phyloP scores from a whole-genome alignment of 2,888 invertebrate genomes.

The Trichogramma dendrolimi region DNA sequence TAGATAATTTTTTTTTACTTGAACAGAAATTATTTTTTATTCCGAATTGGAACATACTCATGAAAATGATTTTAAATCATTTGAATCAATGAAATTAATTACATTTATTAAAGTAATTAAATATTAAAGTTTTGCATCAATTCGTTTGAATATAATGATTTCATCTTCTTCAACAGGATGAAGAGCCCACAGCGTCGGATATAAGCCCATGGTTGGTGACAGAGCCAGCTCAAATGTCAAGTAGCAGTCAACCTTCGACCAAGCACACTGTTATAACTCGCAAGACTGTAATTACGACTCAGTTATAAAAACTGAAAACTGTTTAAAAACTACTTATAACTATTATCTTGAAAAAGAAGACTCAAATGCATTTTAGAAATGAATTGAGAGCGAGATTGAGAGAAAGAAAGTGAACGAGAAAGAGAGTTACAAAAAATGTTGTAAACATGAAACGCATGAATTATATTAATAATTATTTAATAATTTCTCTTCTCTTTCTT shows the following conservation, averaged over 20 bases:
- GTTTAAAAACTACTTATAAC: background rate
- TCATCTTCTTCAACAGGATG: slow-evolving; percentile 53
- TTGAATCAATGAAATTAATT: too few species aligned
- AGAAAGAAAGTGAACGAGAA: too few species aligned
- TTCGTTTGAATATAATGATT: background rate
- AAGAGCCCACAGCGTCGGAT: slow-evolving; percentile 52
- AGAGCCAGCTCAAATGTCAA: slow-evolving; percentile 59
- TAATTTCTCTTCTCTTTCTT: too few species aligned
- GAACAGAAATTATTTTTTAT: background rate
- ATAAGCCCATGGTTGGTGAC: slow-evolving; percentile 73
- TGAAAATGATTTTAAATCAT: background rate
- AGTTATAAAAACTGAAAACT: slow-evolving; percentile 56
- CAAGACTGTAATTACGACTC: slow-evolving; percentile 84
- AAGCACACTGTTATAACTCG: slow-evolving; percentile 70
- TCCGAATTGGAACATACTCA: background rate
- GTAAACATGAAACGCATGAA: too few species aligned
- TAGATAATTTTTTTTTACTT: background rate
- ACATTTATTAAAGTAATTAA: too few species aligned
- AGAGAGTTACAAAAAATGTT: too few species aligned
- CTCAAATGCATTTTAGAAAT: too few species aligned
- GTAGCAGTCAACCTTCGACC: slow-evolving; percentile 60
- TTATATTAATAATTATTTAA: too few species aligned
- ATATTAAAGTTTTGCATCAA: background rate
- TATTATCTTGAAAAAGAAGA: background rate
- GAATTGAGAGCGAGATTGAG: too few species aligned